A percentile compares a stretch with the other conserved stretches of the same genome.
Evolutionary conservation across 2,797 vertebrate species (phyloP).

Genomic region (Onychomys torridus): DNA sequence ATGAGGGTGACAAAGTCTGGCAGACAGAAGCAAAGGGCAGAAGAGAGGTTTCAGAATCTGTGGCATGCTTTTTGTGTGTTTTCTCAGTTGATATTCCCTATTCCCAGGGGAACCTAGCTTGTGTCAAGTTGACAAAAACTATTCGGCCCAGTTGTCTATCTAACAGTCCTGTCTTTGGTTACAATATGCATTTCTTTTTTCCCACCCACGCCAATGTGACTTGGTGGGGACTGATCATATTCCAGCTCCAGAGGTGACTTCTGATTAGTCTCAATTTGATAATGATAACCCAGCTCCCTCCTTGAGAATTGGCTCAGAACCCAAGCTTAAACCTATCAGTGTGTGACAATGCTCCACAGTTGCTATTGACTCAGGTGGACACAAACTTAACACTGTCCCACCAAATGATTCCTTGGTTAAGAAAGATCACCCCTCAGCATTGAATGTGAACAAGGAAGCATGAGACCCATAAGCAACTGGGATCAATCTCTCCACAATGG

Average conservation of each 20-base stretch:
- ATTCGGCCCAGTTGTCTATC: not conserved
- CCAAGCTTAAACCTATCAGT: not conserved
- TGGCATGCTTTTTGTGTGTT: not conserved
- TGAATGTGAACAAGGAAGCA: not conserved
- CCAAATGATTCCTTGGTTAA: not conserved
- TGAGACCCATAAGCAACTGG: not conserved
- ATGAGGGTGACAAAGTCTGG: not conserved
- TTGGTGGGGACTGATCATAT: not conserved
- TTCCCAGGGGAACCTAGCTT: not conserved
- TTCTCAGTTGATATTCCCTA: not conserved
- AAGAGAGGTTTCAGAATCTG: not conserved
- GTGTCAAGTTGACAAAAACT: not conserved
- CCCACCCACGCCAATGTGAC: not conserved
- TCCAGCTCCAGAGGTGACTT: not conserved
- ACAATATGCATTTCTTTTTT: not conserved
- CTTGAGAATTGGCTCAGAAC: not conserved
- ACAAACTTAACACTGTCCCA: not conserved
- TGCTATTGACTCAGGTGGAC: not conserved
- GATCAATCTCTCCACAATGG: not conserved
- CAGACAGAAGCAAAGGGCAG: not conserved
- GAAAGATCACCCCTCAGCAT: not conserved
- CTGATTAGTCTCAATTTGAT: not conserved
- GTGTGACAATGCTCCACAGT: not conserved
- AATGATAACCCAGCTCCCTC: not conserved
- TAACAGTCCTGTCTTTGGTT: not conserved